These are phyloP conservation scores for Magallana angulata DNA, from an alignment of 1,140 invertebrate species.

Conservation along the genomic window DNA sequence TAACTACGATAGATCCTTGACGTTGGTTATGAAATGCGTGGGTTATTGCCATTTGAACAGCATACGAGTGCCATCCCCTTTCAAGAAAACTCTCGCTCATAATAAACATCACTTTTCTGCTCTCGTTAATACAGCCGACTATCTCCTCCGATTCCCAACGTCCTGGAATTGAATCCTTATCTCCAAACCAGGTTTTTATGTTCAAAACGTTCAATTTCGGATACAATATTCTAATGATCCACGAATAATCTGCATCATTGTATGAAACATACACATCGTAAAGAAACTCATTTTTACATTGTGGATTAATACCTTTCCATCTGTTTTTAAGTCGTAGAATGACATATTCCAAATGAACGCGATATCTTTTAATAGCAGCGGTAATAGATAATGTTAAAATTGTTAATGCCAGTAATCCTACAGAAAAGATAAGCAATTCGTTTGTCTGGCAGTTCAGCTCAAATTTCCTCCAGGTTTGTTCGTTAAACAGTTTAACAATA, in stretches of 20 bases:
- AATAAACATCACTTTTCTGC: neutral
- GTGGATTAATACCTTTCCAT: neutral
- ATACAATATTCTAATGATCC: neutral
- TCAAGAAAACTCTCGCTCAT: neutral
- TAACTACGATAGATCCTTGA: neutral
- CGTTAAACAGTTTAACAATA: neutral
- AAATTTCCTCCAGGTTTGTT: neutral
- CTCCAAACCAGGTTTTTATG: neutral
- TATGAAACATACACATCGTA: neutral
- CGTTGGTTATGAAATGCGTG: neutral
- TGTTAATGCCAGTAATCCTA: neutral
- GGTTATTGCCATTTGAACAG: neutral
- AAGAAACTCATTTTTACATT: neutral
- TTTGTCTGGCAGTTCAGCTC: neutral
- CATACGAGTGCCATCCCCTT: neutral
- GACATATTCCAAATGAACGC: neutral
- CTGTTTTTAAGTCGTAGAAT: neutral
- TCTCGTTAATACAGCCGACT: neutral
- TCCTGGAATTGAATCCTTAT: neutral
- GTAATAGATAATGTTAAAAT: neutral
- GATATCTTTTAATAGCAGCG: neutral
- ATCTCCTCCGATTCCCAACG: neutral
- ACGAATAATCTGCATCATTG: neutral
- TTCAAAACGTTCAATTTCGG: neutral
- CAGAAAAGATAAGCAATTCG: neutral